Evolutionary conservation across 2,797 vertebrate genomes (phyloP).

Genomic region (Lepilemur ruficaudatus): DNA sequence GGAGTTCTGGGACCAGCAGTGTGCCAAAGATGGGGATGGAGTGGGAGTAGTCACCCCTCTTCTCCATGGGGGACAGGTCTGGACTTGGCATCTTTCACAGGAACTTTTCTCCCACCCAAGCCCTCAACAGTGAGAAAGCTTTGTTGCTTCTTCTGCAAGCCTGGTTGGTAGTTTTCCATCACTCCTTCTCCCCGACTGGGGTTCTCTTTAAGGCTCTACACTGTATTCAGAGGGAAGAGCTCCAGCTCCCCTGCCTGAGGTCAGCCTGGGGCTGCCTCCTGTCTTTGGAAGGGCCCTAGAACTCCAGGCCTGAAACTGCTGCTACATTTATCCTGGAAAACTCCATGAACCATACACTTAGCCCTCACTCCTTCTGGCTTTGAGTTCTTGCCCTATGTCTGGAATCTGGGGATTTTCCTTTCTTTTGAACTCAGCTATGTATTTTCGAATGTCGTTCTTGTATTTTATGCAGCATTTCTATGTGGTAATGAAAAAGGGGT

Average conservation of each 20-base stretch:
- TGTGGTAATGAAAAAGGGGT: neutral
- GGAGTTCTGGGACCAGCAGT: neutral
- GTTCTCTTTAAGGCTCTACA: neutral
- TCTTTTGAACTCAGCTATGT: neutral
- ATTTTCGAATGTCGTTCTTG: slow-evolving; percentile 18
- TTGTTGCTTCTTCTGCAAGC: neutral
- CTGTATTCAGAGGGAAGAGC: neutral
- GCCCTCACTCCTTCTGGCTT: neutral
- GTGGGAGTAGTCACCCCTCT: neutral
- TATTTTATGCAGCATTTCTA: neutral
- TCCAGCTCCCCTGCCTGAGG: neutral
- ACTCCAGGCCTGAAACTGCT: neutral
- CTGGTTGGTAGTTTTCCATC: neutral
- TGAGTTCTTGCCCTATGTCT: neutral
- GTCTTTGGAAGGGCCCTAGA: neutral
- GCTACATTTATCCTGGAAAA: neutral
- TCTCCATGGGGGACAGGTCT: neutral
- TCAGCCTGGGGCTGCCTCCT: neutral
- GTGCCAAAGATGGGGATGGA: neutral
- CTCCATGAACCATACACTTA: neutral
- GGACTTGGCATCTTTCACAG: neutral
- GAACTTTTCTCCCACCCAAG: neutral
- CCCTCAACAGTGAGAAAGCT: neutral
- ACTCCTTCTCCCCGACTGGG: neutral
- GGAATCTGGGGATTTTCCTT: slow-evolving; percentile 53